A percentile compares a stretch with the other conserved stretches of the same genome.
phyloP scores from a whole-genome alignment of 1,140 invertebrate species.

The Drosophila neocordata region DNA sequence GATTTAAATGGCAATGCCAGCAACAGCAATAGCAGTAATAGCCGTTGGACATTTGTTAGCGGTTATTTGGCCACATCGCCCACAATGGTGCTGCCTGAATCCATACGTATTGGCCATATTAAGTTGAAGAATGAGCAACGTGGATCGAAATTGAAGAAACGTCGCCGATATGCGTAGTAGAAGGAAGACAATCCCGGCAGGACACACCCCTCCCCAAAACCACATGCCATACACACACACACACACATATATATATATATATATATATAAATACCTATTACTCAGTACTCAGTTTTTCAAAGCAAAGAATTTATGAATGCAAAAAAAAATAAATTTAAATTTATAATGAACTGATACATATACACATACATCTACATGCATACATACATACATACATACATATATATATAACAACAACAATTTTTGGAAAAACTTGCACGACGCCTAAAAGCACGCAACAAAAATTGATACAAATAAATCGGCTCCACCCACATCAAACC shows the following conservation, averaged over 20 bases:
- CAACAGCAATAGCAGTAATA: slow-evolving; percentile 38
- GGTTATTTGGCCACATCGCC: slow-evolving; percentile 74
- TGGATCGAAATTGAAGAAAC: slow-evolving; percentile 41
- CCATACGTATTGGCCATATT: slow-evolving; percentile 71
- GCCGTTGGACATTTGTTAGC: slow-evolving; percentile 63
- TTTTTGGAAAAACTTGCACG: slow-evolving; percentile 46
- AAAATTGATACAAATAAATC: slow-evolving; percentile 22
- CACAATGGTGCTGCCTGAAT: slow-evolving; percentile 68
- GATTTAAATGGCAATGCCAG: slow-evolving; percentile 36
- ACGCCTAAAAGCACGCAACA: slow-evolving; percentile 53
- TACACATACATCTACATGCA: slow-evolving; percentile 53
- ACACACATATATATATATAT: too few species aligned
- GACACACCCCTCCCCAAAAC: neutral
- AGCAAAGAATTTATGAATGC: slow-evolving; percentile 41
- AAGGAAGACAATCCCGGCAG: slow-evolving; percentile 7
- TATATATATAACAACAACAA: slow-evolving; percentile 13
- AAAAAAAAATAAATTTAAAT: slow-evolving; percentile 57
- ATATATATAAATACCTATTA: slow-evolving; percentile 24
- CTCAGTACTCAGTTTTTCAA: slow-evolving; percentile 54
- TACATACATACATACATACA: slow-evolving; percentile 17
- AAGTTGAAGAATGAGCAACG: slow-evolving; percentile 71
- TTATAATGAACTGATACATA: slow-evolving; percentile 78
- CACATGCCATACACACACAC: neutral
- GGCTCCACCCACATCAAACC: neutral
- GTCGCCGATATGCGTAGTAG: slow-evolving; percentile 63